Base-by-base conservation (phyloP, 2,113 vertebrate species). In the Grus americana region DNA sequence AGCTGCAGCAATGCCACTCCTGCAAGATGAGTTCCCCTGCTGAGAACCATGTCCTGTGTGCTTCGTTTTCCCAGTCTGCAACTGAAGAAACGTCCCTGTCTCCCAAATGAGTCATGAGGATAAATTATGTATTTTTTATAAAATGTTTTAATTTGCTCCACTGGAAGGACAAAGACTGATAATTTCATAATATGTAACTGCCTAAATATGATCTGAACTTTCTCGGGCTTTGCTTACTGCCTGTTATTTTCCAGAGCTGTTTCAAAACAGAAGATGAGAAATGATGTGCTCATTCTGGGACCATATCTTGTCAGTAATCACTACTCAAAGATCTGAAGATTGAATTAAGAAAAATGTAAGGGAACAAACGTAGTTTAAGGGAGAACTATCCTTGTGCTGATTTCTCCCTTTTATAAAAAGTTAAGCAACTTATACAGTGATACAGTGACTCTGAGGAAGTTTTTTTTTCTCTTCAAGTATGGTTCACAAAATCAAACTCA, bases 61-160 rank as follows among this genome's bases (percentile, higher is more conserved):
- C 59, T 90, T 83, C 20, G 30, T 70, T 93, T 83, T 80, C 86
- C 73, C 62, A 36, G 42, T 61, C 58, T 46, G 80, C 80, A 72
- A 47, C 55, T 46, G 38, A 73, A 59, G 74, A 89, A 90, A 74
- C 42, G 70, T 78, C 67, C 27, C 58, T 4, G 9, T 91, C 76
- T 95, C 61, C 65, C 89, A 82, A 65, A 72, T 85, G 88, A 94
- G 47, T 92, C 76, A 93, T 86, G 55, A 91, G 52, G 54, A 86
- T 89, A 86, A 90, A 92, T 88, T 38, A 86, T 49, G 46, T 86
- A 40, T 88, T 93, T 94, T 84, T 58, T 65, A 89, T 71, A 73
- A 91, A 92, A 82, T 62, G 46, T 81, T 95, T 95, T 85, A 49
- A 80, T 95, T 91, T 96, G 81, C 57, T 79, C 52, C 46, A 38